Evolutionary conservation across 2,797 vertebrate species (phyloP).

Genomic region (Eurystomus glaucurus): DNA sequence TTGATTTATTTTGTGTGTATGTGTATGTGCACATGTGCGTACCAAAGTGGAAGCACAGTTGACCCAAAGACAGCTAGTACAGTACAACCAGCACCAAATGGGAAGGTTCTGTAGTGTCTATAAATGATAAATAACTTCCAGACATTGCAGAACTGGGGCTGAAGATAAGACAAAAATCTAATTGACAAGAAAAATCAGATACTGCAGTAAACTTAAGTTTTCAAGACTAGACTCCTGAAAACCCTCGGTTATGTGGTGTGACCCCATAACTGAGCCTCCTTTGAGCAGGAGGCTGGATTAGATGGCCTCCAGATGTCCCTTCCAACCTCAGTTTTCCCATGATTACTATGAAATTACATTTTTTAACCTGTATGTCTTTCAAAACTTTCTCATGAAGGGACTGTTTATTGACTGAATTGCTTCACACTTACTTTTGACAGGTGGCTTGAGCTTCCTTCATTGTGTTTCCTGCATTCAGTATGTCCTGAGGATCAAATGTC

Average conservation of each 20-base stretch:
- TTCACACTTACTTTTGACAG: conserved; percentile 89
- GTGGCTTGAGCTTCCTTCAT: conserved; percentile 96
- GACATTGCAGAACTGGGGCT: background rate
- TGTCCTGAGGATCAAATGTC: conserved; percentile 96
- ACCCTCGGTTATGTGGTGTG: background rate
- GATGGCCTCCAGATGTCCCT: background rate
- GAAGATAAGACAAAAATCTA: background rate
- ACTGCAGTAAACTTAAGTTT: background rate
- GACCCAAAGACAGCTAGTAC: background rate
- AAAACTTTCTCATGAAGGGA: background rate
- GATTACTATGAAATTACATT: background rate
- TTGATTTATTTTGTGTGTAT: background rate
- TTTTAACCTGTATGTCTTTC: background rate
- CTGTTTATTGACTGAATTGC: background rate
- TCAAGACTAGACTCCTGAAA: background rate
- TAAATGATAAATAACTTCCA: background rate
- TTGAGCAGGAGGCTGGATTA: background rate
- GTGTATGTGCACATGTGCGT: background rate
- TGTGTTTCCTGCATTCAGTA: conserved; percentile 92
- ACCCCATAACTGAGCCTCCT: background rate
- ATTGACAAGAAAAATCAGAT: background rate
- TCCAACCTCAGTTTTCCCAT: background rate
- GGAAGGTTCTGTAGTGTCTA: background rate
- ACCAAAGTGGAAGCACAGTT: background rate
- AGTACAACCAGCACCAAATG: background rate